Percentiles rank a stretch among this genome's conserved stretches.
Conservation (phyloP, 2,113 vertebrate genomes). For the Chaetops frenatus region DNA sequence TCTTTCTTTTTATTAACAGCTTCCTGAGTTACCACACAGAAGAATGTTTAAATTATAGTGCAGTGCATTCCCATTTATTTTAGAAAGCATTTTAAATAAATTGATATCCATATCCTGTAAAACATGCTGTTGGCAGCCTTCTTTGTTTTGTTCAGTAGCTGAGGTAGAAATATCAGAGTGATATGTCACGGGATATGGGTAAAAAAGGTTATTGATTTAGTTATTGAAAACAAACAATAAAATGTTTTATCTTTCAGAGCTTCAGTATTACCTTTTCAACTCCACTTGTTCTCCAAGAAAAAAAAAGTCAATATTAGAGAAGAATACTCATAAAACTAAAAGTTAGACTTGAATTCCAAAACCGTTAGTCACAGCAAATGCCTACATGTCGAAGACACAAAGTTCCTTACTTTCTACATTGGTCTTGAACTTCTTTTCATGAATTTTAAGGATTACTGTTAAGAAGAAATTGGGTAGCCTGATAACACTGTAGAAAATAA, state of each 20-base stretch:
- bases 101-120: not conserved
- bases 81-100: constrained; percentile 43
- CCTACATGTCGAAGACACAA: not conserved
- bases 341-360: not conserved
- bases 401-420: not conserved
- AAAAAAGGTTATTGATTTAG: not conserved
- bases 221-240: not conserved
- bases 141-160: not conserved
- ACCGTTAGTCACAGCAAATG: not conserved
- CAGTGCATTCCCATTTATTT: constrained; percentile 5
- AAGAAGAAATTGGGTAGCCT: not conserved
- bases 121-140: not conserved
- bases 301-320: not conserved
- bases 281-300: not conserved
- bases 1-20: constrained; percentile 27
- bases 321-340: not conserved
- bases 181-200: not conserved
- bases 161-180: not conserved
- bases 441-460: not conserved
- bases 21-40: constrained; percentile 23
- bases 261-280: not conserved
- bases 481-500: not conserved
- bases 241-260: not conserved
- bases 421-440: not conserved
- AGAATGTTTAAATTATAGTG: not conserved